Evolutionary conservation across 2,888 invertebrate species (phyloP).

Genomic region (Drosophila pseudotalamancana): DNA sequence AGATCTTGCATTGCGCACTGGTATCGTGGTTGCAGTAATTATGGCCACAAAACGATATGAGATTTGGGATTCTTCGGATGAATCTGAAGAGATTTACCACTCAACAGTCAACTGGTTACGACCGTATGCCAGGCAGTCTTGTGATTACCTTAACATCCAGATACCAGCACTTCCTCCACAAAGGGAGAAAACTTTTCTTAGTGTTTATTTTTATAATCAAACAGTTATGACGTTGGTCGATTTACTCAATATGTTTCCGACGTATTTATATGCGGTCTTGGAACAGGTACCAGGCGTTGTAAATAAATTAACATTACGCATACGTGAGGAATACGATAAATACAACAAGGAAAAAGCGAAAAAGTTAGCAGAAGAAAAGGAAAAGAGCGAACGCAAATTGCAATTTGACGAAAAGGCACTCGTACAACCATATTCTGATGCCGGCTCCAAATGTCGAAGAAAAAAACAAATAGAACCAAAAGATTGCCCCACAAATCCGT

Average conservation of each 20-base stretch:
- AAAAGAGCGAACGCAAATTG: constrained; percentile 1
- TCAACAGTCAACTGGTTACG: constrained; percentile 2
- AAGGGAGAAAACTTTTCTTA: constrained; percentile 43
- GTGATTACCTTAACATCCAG: constrained; percentile 44
- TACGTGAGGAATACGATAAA: constrained; percentile 16
- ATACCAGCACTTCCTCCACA: constrained; percentile 57
- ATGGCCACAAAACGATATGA: constrained; percentile 43
- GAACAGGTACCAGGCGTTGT: constrained; percentile 31
- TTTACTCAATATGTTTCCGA: constrained; percentile 41
- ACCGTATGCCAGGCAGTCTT: constrained; percentile 42
- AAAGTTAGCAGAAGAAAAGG: constrained; percentile 14
- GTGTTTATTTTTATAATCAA: constrained; percentile 58
- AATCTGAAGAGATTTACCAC: constrained; percentile 41
- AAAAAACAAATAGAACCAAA: not conserved
- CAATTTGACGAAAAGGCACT: constrained; percentile 35
- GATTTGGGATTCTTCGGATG: constrained; percentile 53
- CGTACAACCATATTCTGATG: constrained; percentile 17
- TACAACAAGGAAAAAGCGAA: constrained; percentile 5
- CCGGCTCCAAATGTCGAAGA: not conserved
- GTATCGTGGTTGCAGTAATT: constrained; percentile 54
- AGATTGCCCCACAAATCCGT: constrained; percentile 10
- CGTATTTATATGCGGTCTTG: constrained; percentile 28
- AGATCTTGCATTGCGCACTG: constrained; percentile 44
- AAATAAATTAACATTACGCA: not conserved
- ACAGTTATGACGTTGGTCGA: constrained; percentile 37